Percentiles rank a stretch among this genome's conserved stretches.
Conservation (phyloP, 92 coral and sea anemone species). For the Blastomussa wellsi region DNA sequence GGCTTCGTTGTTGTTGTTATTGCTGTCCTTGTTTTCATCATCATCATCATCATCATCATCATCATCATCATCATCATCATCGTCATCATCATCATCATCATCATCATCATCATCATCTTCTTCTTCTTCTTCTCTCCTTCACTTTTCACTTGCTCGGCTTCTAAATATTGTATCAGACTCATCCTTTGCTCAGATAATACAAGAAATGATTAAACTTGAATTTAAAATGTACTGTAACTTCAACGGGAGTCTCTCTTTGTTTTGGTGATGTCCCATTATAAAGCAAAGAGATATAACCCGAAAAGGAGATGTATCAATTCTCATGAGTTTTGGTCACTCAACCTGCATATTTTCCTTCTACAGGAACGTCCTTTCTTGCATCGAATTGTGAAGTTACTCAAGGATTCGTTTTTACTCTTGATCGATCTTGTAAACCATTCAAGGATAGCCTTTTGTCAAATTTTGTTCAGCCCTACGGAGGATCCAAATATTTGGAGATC, state of each 20-base stretch:
- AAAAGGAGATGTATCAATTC: neutral
- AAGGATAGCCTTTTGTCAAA: neutral
- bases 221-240: no score
- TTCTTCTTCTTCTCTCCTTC: neutral
- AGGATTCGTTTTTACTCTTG: conserved; percentile 12
- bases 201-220: no score
- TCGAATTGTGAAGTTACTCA: neutral
- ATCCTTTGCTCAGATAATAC: neutral
- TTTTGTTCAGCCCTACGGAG: neutral
- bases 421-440: conserved; percentile 4
- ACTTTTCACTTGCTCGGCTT: neutral
- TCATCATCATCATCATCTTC: neutral
- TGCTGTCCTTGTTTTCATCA: neutral
- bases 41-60: neutral
- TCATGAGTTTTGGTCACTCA: neutral
- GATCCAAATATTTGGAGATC: conserved; percentile 1
- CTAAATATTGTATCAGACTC: no score
- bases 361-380: neutral
- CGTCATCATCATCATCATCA: neutral
- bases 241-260: neutral
- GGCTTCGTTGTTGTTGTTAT: neutral
- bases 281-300: neutral
- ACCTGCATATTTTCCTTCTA: neutral
- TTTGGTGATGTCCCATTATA: neutral
- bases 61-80: no score